Evolutionary conservation across 2,888 invertebrate species (phyloP), one percentile per base, ranked within the genome.

Genomic region (Oasisia sp.): DNA sequence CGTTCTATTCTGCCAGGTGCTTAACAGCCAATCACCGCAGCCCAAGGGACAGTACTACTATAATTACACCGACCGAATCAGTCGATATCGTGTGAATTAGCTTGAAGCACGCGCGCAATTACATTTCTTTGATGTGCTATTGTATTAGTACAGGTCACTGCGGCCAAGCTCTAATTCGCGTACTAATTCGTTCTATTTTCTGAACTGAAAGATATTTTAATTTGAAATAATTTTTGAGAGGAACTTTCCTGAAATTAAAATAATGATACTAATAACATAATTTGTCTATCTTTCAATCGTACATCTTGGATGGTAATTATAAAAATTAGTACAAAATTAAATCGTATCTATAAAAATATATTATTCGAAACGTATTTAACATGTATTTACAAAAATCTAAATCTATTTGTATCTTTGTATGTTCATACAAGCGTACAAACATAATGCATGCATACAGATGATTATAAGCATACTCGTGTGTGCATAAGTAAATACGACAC

Each of bases 51-150:
- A 27, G 5, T n/a, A 7, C 14, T 19, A 19, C 74, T 74, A 74
- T 74, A 74, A 74, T 74, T 74, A 27, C 27, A 74, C 5, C 74
- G 27, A 74, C 74, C 7, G 19, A 27, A 74, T n/a, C n/a, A 74
- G 74, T 74, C 74, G 27, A 74, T 1, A 27, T 74, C 74, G 74
- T 74, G 74, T 27, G 74, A 74, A 74, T 74, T 27, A 27, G 5
- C 27, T 7, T 19, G 74, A 74, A 74, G 74, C 27, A 74, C 74
- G 27, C 27, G 74, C 27, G 74, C 74, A 74, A 74, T 74, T 74
- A 74, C 74, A 74, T 74, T 19, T 74, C 74, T 74, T 74, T 74
- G 74, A 74, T 74, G 74, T n/a, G n/a, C 27, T 74, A 74, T 74
- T 74, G n/a, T n/a, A 74, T 74, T 74, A 74, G n/a, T 74, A 27